Base-by-base conservation (phyloP, 2,113 vertebrate genomes). In the Choloepus hoffmanni region DNA sequence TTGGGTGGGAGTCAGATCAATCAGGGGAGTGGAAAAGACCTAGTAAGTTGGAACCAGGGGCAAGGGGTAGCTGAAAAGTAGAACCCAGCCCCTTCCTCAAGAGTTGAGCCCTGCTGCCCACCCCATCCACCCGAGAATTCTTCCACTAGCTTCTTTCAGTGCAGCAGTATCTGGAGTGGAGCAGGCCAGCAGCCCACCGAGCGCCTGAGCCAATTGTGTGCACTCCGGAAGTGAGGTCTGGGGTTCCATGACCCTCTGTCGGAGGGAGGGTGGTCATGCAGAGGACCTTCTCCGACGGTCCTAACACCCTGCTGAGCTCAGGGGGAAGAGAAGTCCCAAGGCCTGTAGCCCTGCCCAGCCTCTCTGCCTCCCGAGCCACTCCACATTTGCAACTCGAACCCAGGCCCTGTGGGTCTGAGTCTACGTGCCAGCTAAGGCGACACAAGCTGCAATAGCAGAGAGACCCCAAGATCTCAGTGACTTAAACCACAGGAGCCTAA, bases 151-250 rank as follows among this genome's bases (percentile, higher is more conserved):
- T 4, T 45, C 76, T 36, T 63, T 9, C 40, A 4, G 26, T 0
- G 4, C 3, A 26, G 26, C 7, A 5, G 0, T 23, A 0, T 40
- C 21, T n/a, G 65, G 53, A 28, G 24, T 28, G 1, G 13, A 14
- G 8, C 48, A 3, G 28, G 14, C 21, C 4, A 0, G 65, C 68
- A 55, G 26, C 78, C 48, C 53, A n/a, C 82, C 5, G 36, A 10
- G 60, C 11, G 26, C 62, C n/a, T 6, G 45, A 48, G 3, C 48
- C 24, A 62, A 73, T 88, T 8, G 2, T 7, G 5, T 43, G 36
- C 18, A 1, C 48, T 28, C 33, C 8, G 53, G 33, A 72, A 62
- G 68, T 53, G 62, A 63, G 15, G 1, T 15, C 2, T 11, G 6
- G 45, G 33, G 6, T 7, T 70, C 85, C 18, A 5, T 21, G 26